Evolutionary conservation across 2,888 invertebrate species (phyloP).

Genomic region (Spisula subtruncata): DNA sequence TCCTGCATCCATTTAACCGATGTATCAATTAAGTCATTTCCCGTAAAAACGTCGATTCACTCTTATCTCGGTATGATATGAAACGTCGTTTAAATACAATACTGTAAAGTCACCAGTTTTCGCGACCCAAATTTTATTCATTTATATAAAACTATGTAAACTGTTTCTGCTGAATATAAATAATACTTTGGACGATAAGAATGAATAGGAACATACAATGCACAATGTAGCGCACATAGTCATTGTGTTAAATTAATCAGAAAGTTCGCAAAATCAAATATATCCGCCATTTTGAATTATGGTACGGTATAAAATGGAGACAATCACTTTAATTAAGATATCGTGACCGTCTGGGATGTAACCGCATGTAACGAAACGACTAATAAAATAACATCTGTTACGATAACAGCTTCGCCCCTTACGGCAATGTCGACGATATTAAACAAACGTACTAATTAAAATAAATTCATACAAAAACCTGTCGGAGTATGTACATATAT

Average conservation of each 20-base stretch:
- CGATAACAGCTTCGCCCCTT: conserved; percentile 21
- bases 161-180: not conserved
- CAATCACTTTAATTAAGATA: conserved; percentile 28
- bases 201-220: not conserved
- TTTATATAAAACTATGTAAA: not conserved
- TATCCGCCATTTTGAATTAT: not conserved
- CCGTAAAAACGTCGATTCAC: conserved; percentile 4
- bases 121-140: not conserved
- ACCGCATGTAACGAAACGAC: conserved; percentile 19
- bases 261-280: not conserved
- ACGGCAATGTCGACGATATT: not conserved
- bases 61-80: not conserved
- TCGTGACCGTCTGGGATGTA: conserved; percentile 11
- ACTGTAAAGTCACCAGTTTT: not conserved
- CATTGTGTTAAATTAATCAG: not conserved
- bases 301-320: conserved; percentile 15
- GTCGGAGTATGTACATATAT: not conserved
- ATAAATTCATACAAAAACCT: conserved; percentile 9
- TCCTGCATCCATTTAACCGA: not conserved
- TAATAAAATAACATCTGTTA: conserved; percentile 25
- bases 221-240: not conserved
- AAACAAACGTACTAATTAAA: conserved; percentile 29
- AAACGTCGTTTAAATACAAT: not conserved
- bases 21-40: conserved; percentile 28
- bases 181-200: not conserved